Evolutionary conservation across 2,113 vertebrate species (phyloP).

Genomic region (Antigone vipio): DNA sequence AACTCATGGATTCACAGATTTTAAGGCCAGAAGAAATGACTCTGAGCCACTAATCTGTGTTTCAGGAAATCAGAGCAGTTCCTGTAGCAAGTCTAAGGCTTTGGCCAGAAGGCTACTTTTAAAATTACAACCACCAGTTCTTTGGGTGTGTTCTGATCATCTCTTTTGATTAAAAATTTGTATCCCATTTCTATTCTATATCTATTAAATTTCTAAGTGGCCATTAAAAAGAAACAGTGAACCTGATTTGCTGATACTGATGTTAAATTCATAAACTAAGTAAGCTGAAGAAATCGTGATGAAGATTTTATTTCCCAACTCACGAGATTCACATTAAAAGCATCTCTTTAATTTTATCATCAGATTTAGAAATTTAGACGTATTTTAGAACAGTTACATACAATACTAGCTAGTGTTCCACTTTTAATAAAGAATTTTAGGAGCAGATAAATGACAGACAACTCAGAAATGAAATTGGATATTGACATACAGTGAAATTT

Average conservation of each 20-base stretch:
- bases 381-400: not conserved
- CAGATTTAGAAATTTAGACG: not conserved
- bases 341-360: not conserved
- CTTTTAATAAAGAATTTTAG: not conserved
- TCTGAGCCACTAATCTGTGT: not conserved
- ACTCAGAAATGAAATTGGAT: not conserved
- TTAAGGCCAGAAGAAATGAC: not conserved
- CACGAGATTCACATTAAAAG: not conserved
- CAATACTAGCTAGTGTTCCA: not conserved
- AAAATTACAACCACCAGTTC: not conserved
- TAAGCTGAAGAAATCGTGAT: not conserved
- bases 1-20: not conserved
- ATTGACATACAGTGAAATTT: not conserved
- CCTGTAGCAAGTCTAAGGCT: not conserved
- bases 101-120: not conserved
- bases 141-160: not conserved
- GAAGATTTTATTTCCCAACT: not conserved
- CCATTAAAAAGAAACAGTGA: not conserved
- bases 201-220: not conserved
- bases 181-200: not conserved
- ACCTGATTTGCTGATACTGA: not conserved
- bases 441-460: not conserved
- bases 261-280: not conserved
- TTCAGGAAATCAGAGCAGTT: not conserved
- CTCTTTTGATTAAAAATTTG: not conserved